Evolutionary conservation across 2,888 invertebrate genomes (phyloP).

Genomic region (Torymus aiolomorphi): DNA sequence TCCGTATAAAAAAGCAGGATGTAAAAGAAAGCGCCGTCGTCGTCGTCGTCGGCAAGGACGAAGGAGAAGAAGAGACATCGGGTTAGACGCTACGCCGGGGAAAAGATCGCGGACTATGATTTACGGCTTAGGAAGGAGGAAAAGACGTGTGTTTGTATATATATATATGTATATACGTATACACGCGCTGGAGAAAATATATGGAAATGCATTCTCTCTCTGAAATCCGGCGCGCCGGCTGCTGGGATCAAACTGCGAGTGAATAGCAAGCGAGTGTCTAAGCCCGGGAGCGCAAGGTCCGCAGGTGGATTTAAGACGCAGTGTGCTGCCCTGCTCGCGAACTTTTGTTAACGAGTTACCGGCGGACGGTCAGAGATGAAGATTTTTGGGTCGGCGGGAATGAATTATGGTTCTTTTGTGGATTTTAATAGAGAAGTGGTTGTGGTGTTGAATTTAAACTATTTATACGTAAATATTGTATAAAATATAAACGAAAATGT

Average conservation of each 20-base stretch:
- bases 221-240: not conserved
- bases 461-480: too few species aligned
- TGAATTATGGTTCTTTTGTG: too few species aligned
- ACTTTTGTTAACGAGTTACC: constrained; percentile 39
- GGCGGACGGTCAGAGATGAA: not conserved
- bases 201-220: constrained; percentile 64
- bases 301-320: constrained; percentile 33
- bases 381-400: too few species aligned
- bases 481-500: too few species aligned
- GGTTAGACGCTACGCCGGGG: constrained; percentile 5
- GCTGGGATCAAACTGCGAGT: constrained; percentile 28
- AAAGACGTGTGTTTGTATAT: constrained; percentile 17
- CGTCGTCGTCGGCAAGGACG: not conserved
- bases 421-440: too few species aligned
- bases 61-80: constrained; percentile 6
- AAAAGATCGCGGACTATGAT: constrained; percentile 56
- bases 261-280: constrained; percentile 58
- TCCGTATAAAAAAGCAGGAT: constrained; percentile 55
- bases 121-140: constrained; percentile 56
- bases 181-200: constrained; percentile 58
- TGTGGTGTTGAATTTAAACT: too few species aligned
- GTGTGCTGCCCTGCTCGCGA: not conserved
- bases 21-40: constrained; percentile 37
- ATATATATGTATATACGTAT: constrained; percentile 19
- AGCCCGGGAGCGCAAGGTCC: constrained; percentile 32